A percentile compares a stretch with the other conserved stretches of the same genome.
Conservation (phyloP, 2,113 vertebrate genomes). For the Recurvirostra avosetta region DNA sequence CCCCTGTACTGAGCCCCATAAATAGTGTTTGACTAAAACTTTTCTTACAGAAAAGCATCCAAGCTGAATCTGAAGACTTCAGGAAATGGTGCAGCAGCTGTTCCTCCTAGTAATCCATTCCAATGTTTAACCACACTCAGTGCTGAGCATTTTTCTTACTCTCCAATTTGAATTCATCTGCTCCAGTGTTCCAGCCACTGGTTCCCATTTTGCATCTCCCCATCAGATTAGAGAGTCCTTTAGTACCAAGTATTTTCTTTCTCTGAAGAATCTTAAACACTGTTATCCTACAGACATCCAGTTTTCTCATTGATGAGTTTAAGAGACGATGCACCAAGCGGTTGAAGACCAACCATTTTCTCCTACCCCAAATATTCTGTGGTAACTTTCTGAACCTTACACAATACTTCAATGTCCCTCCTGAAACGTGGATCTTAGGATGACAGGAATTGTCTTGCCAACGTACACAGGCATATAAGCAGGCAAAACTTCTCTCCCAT, state of each 20-base stretch:
- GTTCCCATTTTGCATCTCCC: background rate
- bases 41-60: background rate
- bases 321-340: background rate
- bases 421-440: background rate
- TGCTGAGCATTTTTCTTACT: background rate
- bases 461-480: background rate
- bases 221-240: background rate
- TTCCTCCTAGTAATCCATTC: background rate
- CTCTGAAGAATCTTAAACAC: background rate
- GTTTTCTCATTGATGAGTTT: background rate
- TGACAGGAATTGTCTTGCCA: background rate
- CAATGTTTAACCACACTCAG: background rate
- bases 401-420: background rate
- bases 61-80: background rate
- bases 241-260: background rate
- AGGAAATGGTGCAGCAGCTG: background rate
- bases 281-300: background rate
- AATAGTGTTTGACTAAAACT: conserved; percentile 13
- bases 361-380: background rate
- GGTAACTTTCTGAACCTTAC: background rate
- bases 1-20: background rate
- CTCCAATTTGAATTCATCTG: background rate
- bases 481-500: background rate
- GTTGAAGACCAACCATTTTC: background rate
- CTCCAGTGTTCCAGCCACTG: background rate